Evolutionary conservation across 2,113 vertebrate species (phyloP).

Genomic region (Nothocercus julius): DNA sequence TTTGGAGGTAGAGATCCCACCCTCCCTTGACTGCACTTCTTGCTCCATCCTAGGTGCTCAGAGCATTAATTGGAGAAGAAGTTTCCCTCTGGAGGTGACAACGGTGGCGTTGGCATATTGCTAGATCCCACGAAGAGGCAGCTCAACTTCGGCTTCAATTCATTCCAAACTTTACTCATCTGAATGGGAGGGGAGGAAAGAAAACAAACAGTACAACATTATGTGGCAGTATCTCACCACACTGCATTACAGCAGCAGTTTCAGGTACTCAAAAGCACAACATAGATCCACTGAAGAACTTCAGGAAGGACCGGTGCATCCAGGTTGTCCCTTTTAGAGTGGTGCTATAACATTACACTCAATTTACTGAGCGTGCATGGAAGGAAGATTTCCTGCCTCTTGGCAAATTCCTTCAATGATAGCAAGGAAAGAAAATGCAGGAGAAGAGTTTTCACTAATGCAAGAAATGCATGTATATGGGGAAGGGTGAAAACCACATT

Average conservation of each 20-base stretch:
- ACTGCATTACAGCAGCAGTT: not conserved
- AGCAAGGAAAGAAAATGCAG: not conserved
- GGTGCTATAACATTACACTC: not conserved
- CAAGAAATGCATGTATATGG: not conserved
- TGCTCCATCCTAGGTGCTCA: constrained; percentile 5
- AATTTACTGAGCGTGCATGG: not conserved
- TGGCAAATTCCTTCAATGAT: not conserved
- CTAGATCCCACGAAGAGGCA: constrained; percentile 86
- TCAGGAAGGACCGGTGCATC: not conserved
- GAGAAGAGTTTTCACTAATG: not conserved
- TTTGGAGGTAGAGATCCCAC: constrained; percentile 37
- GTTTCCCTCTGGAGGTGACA: constrained; percentile 76
- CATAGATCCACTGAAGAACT: not conserved
- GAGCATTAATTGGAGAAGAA: constrained; percentile 73
- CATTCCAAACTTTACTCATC: constrained; percentile 97
- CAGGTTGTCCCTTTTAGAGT: not conserved
- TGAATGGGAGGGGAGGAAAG: constrained; percentile 42
- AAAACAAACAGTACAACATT: not conserved
- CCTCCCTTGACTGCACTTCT: constrained; percentile 24
- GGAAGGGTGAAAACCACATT: not conserved
- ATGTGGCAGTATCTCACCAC: not conserved
- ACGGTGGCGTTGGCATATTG: constrained; percentile 68
- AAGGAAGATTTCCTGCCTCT: not conserved
- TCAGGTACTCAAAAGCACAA: not conserved
- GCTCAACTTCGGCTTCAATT: constrained; percentile 90